A percentile compares a stretch with the other conserved stretches of the same genome.
These are phyloP conservation scores for Nannoperca australis DNA, from an alignment of 2,797 vertebrate species.

Conservation along the genomic window DNA sequence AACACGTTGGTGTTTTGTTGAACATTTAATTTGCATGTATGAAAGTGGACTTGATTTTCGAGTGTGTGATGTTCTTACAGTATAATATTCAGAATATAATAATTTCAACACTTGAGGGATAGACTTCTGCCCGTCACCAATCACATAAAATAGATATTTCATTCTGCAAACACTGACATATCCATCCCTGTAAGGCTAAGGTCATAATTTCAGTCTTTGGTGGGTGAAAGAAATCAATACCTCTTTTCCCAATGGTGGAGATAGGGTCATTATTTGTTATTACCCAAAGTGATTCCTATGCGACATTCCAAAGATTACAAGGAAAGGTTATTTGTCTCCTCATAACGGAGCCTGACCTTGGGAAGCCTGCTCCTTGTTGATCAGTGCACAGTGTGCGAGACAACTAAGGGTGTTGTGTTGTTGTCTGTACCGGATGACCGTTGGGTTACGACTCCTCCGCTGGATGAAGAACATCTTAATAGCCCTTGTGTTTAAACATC, in stretches of 20 bases:
- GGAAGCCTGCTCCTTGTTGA: constrained; percentile 34
- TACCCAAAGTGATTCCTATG: constrained; percentile 76
- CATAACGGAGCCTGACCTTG: constrained; percentile 73
- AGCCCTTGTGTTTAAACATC: constrained; percentile 57
- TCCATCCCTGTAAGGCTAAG: constrained; percentile 70
- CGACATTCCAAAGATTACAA: constrained; percentile 71
- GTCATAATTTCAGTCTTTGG: constrained; percentile 71
- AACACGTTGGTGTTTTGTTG: constrained; percentile 13
- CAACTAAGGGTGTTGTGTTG: constrained; percentile 44
- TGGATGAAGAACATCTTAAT: constrained; percentile 48
- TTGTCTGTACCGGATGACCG: constrained; percentile 53
- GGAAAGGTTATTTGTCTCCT: constrained; percentile 73
- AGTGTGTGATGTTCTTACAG: neutral
- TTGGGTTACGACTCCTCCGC: constrained; percentile 43
- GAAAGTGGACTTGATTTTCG: neutral
- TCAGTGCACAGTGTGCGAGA: constrained; percentile 42
- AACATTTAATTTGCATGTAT: neutral
- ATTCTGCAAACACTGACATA: constrained; percentile 52
- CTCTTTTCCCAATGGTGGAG: constrained; percentile 66
- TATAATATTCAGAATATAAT: constrained; percentile 26
- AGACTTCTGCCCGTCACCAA: constrained; percentile 33
- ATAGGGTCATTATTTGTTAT: constrained; percentile 83
- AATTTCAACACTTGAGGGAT: constrained; percentile 14
- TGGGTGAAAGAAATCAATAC: constrained; percentile 76
- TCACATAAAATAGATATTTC: constrained; percentile 58